phyloP scores from a whole-genome alignment of 2,797 vertebrate genomes.

The Onychomys arenicola region DNA sequence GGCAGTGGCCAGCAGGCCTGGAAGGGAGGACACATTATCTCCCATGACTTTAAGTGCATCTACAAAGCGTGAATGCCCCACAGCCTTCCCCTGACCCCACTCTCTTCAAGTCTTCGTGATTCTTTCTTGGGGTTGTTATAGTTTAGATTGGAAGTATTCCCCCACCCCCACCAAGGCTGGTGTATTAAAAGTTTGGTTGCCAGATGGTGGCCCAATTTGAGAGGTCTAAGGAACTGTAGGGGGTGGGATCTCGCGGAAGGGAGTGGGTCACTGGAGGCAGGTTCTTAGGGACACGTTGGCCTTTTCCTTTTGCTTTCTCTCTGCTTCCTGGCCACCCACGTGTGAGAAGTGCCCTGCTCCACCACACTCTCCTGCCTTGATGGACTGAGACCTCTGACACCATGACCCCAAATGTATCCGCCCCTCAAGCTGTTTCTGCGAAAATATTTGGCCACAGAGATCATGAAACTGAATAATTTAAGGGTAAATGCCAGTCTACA shows the following conservation, averaged over 20 bases:
- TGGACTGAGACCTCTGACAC: not conserved
- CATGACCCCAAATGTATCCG: not conserved
- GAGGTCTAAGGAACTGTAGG: not conserved
- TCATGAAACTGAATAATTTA: not conserved
- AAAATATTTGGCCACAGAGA: not conserved
- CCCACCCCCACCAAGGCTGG: not conserved
- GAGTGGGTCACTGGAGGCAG: too few species aligned
- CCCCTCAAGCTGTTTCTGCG: not conserved
- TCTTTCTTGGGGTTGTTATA: not conserved
- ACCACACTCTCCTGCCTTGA: too few species aligned
- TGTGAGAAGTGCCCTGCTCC: too few species aligned
- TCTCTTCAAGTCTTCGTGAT: not conserved
- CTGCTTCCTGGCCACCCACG: too few species aligned
- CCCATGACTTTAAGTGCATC: not conserved
- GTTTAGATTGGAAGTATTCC: not conserved
- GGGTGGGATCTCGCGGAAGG: too few species aligned
- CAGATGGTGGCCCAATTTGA: not conserved
- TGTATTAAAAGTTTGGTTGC: not conserved
- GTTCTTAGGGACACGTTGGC: too few species aligned
- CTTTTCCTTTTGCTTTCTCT: too few species aligned
- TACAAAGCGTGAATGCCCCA: accelerated
- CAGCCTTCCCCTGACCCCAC: not conserved
- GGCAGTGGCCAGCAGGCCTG: not conserved
- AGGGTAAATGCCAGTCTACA: not conserved
- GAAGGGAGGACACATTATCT: not conserved